Evolutionary conservation across 2,888 invertebrate genomes (phyloP), one percentile per base, ranked within the genome.

Genomic region (Mactromeris polynyma): DNA sequence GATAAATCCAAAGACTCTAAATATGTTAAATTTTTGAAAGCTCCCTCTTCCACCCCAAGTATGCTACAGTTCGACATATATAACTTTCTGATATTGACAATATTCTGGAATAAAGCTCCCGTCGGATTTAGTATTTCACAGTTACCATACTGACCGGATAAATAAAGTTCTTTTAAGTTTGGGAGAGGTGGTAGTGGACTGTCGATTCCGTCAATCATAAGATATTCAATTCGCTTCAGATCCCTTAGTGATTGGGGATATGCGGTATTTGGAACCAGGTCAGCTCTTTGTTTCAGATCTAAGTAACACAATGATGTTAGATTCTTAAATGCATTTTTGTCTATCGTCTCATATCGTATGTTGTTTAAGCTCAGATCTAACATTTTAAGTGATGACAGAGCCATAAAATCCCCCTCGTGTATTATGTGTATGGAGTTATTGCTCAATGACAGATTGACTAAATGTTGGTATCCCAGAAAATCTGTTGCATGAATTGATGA

Each of bases 141-240:
- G 7, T 69, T 51, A 0, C 85, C 85, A 46, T 85, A 85, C 11
- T 85, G 40, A 17, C 85, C 81, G 0, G 85, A 85, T 17, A 85
- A 21, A 51, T 80, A 85, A 21, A 85, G 64, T n/a, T 69, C 85
- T 0, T 33, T 38, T 2, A 85, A 7, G 21, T 58, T 69, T 14
- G 79, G 36, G 9, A 86, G 14, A 21, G 46, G 7, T 19, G 51
- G 40, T 3, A 78, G 46, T 19, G 46, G n/a, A 38, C 33, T 38
- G 26, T 81, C 69, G 7, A 86, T 42, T n/a, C 86, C 86, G n/a
- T 86, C 86, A 33, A 86, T 86, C 26, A 81, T 46, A 31, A 86
- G 51, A 21, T 73, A 73, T 38, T 77, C 11, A 11, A 86, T 51
- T n/a, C 33, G 9, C 7, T 51, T 21, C 2, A 86, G 36, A 36